Percentiles rank a stretch among this genome's conserved stretches.
phyloP scores from a whole-genome alignment of 2,888 invertebrate genomes.

The Melangyna quadrimaculata region DNA sequence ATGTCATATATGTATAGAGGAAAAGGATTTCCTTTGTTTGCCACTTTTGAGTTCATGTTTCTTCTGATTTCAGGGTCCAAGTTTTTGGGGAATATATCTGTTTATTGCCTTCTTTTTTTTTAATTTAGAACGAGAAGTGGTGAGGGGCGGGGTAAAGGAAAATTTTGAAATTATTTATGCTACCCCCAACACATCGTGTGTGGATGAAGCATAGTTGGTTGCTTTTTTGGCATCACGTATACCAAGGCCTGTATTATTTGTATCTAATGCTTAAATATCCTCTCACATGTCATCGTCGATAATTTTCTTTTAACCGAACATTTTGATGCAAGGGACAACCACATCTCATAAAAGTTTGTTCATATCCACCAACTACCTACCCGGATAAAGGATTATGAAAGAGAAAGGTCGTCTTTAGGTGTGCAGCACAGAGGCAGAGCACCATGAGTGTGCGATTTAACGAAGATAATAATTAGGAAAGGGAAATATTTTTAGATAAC shows the following conservation, averaged over 20 bases:
- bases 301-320: constrained; percentile 70
- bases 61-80: constrained; percentile 43
- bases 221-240: not conserved
- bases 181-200: constrained; percentile 8
- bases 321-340: constrained; percentile 71
- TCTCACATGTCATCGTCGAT: constrained; percentile 71
- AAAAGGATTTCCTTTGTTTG: constrained; percentile 69
- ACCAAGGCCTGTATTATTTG: constrained; percentile 3
- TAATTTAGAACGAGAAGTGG: not conserved
- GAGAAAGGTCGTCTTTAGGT: constrained; percentile 30
- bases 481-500: constrained; percentile 56
- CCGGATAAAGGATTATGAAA: constrained; percentile 65
- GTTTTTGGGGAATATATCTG: constrained; percentile 4
- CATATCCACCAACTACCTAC: constrained; percentile 7
- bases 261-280: constrained; percentile 53
- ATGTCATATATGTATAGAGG: constrained; percentile 40
- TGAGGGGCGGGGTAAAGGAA: not conserved
- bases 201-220: constrained; percentile 6
- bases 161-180: constrained; percentile 62
- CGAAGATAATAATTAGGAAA: constrained; percentile 21
- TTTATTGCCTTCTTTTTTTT: not conserved
- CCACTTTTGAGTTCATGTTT: constrained; percentile 51
- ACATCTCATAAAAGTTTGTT: constrained; percentile 64
- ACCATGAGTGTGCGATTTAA: constrained; percentile 9
- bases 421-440: not conserved